phyloP scores from a whole-genome alignment of 2,113 vertebrate species.

The human (Homo sapiens) region DNA sequence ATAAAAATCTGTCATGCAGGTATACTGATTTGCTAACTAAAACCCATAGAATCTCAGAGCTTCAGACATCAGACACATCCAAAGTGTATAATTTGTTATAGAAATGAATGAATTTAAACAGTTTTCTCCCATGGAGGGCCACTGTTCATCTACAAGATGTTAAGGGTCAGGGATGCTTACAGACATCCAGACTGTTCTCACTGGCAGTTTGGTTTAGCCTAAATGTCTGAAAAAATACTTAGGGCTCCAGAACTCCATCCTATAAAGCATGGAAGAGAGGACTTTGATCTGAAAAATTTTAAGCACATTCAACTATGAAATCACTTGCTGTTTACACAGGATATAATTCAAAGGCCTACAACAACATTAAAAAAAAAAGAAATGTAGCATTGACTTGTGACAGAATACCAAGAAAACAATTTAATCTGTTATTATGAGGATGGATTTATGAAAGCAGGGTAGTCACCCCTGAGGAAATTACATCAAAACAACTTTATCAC shows the following conservation, averaged over 20 bases:
- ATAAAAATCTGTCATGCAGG: neutral
- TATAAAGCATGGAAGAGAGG: neutral
- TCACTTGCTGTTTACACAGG: neutral
- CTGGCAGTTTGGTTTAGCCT: neutral
- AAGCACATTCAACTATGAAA: neutral
- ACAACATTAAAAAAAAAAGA: neutral
- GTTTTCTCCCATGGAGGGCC: neutral
- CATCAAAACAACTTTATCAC: neutral
- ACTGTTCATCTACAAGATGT: neutral
- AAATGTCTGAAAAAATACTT: neutral
- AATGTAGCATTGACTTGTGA: neutral
- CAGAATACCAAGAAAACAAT: neutral
- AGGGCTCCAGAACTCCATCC: neutral
- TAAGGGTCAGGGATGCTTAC: too few relatives aligned
- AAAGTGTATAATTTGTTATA: neutral
- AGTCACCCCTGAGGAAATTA: neutral
- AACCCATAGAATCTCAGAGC: neutral
- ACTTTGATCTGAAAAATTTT: neutral
- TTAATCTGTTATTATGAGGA: neutral
- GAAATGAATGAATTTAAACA: neutral
- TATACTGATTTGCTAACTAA: neutral
- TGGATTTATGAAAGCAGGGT: neutral
- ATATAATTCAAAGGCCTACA: neutral
- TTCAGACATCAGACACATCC: neutral
- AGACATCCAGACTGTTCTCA: too few relatives aligned